Base-by-base conservation (phyloP, 2,888 invertebrate species). In the Resseliella maxima region DNA sequence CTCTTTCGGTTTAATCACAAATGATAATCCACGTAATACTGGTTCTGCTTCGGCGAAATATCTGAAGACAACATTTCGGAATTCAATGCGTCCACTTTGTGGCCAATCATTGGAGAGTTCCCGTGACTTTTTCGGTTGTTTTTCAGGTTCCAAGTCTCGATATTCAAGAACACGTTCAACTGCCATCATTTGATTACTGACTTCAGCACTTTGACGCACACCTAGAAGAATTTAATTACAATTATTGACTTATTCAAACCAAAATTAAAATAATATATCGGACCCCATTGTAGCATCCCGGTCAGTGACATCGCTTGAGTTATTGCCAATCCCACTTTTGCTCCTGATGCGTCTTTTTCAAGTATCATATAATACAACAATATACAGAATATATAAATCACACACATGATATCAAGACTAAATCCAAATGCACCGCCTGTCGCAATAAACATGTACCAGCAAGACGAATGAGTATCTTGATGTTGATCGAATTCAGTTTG, bases 21-120 rank as follows among this genome's bases (percentile, higher is more conserved):
- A 90, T 59, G 93, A 93, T 88, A 97, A 92, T 87, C 94, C 94
- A 86, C 94, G 94, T 87, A 97, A 92, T 54, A 97, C 96, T 59
- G 97, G 93, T 89, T 96, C 96, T 86, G 95, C 91, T n/a, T 95
- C 96, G 88, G 94, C 93, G 88, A 96, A 93, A 91, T 97, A 97
- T 5, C 96, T 93, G 86, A 95, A 90, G 59, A 91, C 92, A 88
- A 93, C 91, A 72, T 92, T 89, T 46, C 90, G 89, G 88, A 94
- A 93, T 59, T 89, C 89, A 31, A 94, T 91, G 87, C 90, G 89
- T 10, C 93, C 94, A 5, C 90, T 89, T 0, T 88, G 88, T 0
- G 94, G 94, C 94, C 94, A 94, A 15, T 50, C 54, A 85, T 88
- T 87, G 6, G 59, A 21, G 12, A 88, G 10, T 59, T 81, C 86